Base-by-base conservation (phyloP, 1,140 invertebrate species). In the Monomorium pharaonis region DNA sequence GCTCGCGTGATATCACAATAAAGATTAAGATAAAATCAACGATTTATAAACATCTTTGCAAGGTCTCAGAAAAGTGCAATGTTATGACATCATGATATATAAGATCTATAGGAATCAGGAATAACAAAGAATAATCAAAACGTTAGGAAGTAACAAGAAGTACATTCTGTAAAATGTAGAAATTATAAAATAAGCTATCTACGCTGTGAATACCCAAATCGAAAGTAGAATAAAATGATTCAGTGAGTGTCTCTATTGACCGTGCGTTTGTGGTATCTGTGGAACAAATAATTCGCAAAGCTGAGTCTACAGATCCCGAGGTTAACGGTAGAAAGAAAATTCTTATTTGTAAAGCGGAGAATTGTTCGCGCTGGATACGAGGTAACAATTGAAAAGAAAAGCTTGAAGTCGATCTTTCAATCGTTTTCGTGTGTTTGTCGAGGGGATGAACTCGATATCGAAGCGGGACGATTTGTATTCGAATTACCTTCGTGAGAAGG, bases 381-480 rank as follows among this genome's bases (percentile, higher is more conserved):
- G 56, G 67, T 51, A 74, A 44, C 67, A 44, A 74, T 72, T 33
- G 78, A 83, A 72, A 83, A 60, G 51, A 58, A 60, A 72, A 58
- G 37, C 14, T 58, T 21, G 0, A 16, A 54, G 63, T 54, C 16
- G 56, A 77, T 84, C 44, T 63, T 54, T 24, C 72, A 42, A 30
- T 62, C 70, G 81, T 62, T 65, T 74, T 63, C 72, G 72, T 9
- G 30, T 54, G 33, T 84, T 62, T 77, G 72, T 62, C 58, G 72
- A 76, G 12, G 47, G 33, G 74, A 78, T 65, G 62, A 80, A 58
- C 62, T 69, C 21, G 65, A 78, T 81, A 58, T 85, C 42, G 21
- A 16, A 51, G 24, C 21, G 72, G 44, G 33, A 4, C 67, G 65
- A 83, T 83, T 83, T 72, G 85, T 72, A 86, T 86, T 86, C 47